These are phyloP conservation scores for Loriculus beryllinus DNA, from an alignment of 2,797 vertebrate genomes.

Conservation along the genomic window DNA sequence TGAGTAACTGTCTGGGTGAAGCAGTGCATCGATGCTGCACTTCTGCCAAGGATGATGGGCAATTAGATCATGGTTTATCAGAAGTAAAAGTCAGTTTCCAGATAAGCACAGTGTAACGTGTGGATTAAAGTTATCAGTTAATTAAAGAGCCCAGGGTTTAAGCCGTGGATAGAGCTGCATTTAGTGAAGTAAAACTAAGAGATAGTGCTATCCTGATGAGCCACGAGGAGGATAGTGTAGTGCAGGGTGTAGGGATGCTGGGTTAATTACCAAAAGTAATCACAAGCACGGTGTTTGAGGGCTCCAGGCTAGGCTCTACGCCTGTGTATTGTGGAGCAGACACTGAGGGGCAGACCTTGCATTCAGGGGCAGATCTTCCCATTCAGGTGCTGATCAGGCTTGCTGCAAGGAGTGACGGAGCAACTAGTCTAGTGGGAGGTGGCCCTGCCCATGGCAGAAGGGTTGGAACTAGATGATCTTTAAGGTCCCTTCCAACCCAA, in stretches of 20 bases:
- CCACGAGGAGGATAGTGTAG: not conserved
- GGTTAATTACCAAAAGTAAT: slow-evolving; percentile 9
- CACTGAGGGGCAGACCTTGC: not conserved
- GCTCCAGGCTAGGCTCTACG: not conserved
- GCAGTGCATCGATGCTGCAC: fast-evolving
- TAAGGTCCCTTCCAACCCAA: not conserved
- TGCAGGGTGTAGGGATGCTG: not conserved
- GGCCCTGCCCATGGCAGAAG: not conserved
- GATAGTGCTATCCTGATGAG: not conserved
- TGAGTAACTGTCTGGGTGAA: not conserved
- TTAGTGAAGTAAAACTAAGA: not conserved
- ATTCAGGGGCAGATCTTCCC: not conserved
- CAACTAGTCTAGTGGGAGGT: not conserved
- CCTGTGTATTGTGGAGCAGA: not conserved
- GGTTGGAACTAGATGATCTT: not conserved
- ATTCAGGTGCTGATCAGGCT: fast-evolving
- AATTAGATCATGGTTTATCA: not conserved
- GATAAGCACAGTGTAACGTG: not conserved
- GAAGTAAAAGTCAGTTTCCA: slow-evolving; percentile 17
- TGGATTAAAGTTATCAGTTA: slow-evolving; percentile 41
- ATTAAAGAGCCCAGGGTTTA: slow-evolving; percentile 11
- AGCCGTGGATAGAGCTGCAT: not conserved
- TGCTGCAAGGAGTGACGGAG: not conserved
- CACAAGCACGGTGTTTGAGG: not conserved
- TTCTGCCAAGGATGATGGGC: not conserved